Percentiles rank a stretch among this genome's conserved stretches.
These are phyloP conservation scores for Chydorus sphaericus DNA, from an alignment of 2,888 invertebrate genomes.

Conservation along the genomic window DNA sequence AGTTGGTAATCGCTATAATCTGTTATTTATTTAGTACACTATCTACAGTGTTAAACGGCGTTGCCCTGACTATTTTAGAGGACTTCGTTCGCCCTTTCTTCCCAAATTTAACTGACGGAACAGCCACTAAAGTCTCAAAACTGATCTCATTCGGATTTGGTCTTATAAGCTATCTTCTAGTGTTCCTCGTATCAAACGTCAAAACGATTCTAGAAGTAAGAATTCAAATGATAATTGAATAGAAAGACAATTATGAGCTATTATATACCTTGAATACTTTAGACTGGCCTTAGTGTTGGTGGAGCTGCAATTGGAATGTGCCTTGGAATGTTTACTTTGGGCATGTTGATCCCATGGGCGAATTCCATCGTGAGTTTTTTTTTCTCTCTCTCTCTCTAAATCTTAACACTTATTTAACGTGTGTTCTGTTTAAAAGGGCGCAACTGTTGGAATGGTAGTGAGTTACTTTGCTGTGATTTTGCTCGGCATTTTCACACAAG, in stretches of 20 bases:
- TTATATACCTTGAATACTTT: slow-evolving; percentile 39
- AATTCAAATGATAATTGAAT: slow-evolving; percentile 70
- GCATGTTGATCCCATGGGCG: slow-evolving; percentile 77
- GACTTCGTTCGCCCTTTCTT: slow-evolving; percentile 56
- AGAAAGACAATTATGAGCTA: slow-evolving; percentile 31
- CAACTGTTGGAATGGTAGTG: slow-evolving; percentile 20
- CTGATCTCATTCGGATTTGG: slow-evolving; percentile 57
- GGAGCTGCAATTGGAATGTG: slow-evolving; percentile 81
- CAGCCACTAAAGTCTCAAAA: slow-evolving; percentile 41
- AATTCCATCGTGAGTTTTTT: slow-evolving; percentile 50
- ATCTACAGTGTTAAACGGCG: too few relatives aligned
- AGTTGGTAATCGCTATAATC: neutral
- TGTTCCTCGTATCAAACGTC: slow-evolving; percentile 70
- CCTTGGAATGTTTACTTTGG: slow-evolving; percentile 69
- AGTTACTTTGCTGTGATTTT: slow-evolving; percentile 22
- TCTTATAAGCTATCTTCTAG: slow-evolving; percentile 55
- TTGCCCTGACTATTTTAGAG: too few relatives aligned
- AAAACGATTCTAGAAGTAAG: slow-evolving; percentile 75
- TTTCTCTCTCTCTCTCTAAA: neutral
- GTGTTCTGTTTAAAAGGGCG: too few relatives aligned
- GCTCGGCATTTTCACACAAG: slow-evolving; percentile 23
- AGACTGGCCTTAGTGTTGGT: slow-evolving; percentile 45
- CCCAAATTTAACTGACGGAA: slow-evolving; percentile 27
- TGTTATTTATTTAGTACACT: too few relatives aligned
- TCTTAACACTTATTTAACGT: neutral